A percentile compares a stretch with the other conserved stretches of the same genome.
Conservation (phyloP, 2,113 vertebrate genomes). For the Genyomyrus donnyi region DNA sequence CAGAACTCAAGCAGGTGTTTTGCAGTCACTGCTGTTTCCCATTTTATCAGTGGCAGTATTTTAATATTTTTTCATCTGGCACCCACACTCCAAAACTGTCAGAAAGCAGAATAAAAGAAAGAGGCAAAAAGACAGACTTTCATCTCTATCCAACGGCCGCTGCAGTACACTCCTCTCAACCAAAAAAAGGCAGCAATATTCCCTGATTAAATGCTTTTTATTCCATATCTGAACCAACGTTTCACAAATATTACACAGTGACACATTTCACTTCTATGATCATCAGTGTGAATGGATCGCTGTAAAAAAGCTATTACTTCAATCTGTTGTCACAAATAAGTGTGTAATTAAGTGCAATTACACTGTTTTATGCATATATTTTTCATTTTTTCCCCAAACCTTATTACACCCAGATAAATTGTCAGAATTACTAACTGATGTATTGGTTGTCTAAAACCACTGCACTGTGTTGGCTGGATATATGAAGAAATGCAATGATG, state of each 20-base stretch:
- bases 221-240: background rate
- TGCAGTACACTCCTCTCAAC: background rate
- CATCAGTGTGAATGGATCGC: background rate
- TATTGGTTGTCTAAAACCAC: conserved; percentile 1
- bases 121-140: background rate
- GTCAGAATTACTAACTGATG: conserved; percentile 13
- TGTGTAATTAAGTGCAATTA: conserved; percentile 25
- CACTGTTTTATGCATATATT: background rate
- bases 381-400: background rate
- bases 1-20: background rate
- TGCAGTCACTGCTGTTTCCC: background rate
- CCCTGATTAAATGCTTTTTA: conserved; percentile 2
- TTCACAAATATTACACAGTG: conserved; percentile 12
- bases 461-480: background rate
- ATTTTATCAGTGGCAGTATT: background rate
- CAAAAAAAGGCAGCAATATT: background rate
- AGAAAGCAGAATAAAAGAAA: background rate
- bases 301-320: conserved; percentile 11
- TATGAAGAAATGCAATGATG: background rate
- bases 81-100: background rate
- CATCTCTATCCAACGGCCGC: background rate
- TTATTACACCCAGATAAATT: conserved; percentile 8
- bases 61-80: background rate
- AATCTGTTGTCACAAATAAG: conserved; percentile 25
- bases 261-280: background rate